These are phyloP conservation scores for Jordanella pulchra DNA, from an alignment of 2,797 vertebrate genomes.

Conservation along the genomic window DNA sequence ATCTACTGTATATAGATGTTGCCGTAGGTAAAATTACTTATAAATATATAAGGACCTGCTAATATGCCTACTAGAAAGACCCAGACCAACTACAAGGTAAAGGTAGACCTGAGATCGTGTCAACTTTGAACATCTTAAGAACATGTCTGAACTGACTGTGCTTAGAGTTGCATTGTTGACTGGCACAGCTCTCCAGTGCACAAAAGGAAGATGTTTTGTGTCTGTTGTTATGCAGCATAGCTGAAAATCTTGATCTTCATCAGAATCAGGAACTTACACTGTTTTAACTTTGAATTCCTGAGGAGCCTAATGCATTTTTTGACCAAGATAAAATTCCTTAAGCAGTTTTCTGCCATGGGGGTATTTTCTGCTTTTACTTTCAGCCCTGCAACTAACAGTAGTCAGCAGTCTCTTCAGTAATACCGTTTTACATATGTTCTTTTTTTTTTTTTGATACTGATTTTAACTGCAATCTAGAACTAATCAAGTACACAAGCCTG, in stretches of 20 bases:
- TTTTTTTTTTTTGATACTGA: too few species aligned
- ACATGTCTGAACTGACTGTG: slow-evolving; percentile 23
- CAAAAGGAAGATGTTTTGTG: neutral
- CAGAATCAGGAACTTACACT: slow-evolving; percentile 18
- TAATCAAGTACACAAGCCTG: neutral
- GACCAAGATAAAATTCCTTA: slow-evolving; percentile 34
- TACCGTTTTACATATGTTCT: neutral
- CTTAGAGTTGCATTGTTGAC: slow-evolving; percentile 56
- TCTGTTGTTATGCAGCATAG: neutral
- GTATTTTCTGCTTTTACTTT: slow-evolving; percentile 34
- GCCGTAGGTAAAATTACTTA: slow-evolving; percentile 48
- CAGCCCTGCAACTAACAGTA: slow-evolving; percentile 29
- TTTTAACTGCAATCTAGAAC: neutral
- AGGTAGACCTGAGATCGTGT: slow-evolving; percentile 37
- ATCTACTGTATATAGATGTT: slow-evolving; percentile 52
- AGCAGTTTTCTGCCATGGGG: slow-evolving; percentile 32
- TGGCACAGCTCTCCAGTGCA: slow-evolving; percentile 50
- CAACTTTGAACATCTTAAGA: slow-evolving; percentile 38
- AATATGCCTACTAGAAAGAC: slow-evolving; percentile 29
- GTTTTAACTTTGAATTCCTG: slow-evolving; percentile 36
- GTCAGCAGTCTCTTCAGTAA: slow-evolving; percentile 20
- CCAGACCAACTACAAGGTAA: slow-evolving; percentile 54
- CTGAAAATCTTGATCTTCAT: neutral
- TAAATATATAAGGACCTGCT: slow-evolving; percentile 67
- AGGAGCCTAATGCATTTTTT: slow-evolving; percentile 12